phyloP scores from a whole-genome alignment of 2,797 vertebrate species.

The Hippopotamyrus pictus region DNA sequence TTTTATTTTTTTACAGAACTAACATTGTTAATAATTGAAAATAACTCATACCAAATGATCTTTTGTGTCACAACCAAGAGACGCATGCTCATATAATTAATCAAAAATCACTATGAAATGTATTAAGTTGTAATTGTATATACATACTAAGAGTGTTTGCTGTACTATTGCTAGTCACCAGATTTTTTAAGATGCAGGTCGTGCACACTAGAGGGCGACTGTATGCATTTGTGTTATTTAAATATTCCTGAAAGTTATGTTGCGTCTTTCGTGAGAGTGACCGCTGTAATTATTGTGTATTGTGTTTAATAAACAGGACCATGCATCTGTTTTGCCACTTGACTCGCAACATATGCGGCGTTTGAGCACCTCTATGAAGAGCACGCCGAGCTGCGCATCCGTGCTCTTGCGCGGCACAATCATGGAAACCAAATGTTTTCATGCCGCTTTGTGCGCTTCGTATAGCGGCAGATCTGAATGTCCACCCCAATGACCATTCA shows the following conservation, averaged over 20 bases:
- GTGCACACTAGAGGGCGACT: conserved; percentile 32
- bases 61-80: not conserved
- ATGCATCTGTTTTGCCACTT: not conserved
- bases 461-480: not conserved
- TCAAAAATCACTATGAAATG: not conserved
- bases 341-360: not conserved
- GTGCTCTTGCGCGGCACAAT: not conserved
- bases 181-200: not conserved
- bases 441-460: not conserved
- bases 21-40: not conserved
- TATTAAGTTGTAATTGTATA: not conserved
- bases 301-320: not conserved
- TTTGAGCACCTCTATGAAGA: not conserved
- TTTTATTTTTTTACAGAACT: not conserved
- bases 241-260: not conserved
- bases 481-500: not conserved
- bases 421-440: not conserved
- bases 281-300: not conserved
- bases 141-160: not conserved
- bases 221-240: conserved; percentile 1
- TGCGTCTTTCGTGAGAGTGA: not conserved
- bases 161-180: not conserved
- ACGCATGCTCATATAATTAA: not conserved
- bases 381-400: not conserved
- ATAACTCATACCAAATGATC: not conserved